A percentile compares a stretch with the other conserved stretches of the same genome.
Evolutionary conservation across 2,797 vertebrate genomes (phyloP).

Genomic region (Enteromius paludinosus): DNA sequence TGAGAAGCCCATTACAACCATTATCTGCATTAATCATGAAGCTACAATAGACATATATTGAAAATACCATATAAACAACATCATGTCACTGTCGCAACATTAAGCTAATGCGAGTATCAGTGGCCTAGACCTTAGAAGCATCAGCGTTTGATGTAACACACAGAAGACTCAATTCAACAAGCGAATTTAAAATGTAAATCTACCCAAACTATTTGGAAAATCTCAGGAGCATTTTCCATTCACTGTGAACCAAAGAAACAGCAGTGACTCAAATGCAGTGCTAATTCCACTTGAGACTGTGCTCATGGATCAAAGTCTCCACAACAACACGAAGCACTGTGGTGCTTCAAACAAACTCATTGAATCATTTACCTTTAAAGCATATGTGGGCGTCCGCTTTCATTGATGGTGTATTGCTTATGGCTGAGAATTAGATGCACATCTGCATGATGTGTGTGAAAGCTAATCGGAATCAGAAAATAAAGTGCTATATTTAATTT

Average conservation of each 20-base stretch:
- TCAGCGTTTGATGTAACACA: background rate
- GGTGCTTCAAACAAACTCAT: conserved; percentile 28
- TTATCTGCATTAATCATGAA: conserved; percentile 17
- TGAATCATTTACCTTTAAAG: conserved; percentile 20
- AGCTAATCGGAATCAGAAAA: background rate
- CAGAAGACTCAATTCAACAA: conserved; percentile 14
- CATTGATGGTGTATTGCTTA: background rate
- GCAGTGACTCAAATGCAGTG: conserved; percentile 22
- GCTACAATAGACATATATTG: conserved; percentile 6
- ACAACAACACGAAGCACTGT: background rate
- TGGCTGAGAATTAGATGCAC: conserved; percentile 9
- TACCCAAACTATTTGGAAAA: background rate
- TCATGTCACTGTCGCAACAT: conserved; percentile 11
- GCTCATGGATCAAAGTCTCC: conserved; percentile 27
- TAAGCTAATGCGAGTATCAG: conserved; percentile 4
- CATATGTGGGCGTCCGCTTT: background rate
- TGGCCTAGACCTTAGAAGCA: background rate
- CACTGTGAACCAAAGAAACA: conserved; percentile 12
- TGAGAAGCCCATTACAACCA: conserved; percentile 19
- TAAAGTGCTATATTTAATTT: conserved; percentile 45
- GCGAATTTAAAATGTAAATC: background rate
- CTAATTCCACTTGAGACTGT: conserved; percentile 27
- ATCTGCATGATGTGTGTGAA: background rate
- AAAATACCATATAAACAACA: conserved; percentile 13
- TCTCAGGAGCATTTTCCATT: background rate